Percentiles rank a stretch among this genome's conserved stretches.
Evolutionary conservation across 64 coral and sea anemone genomes (phyloP).

Genomic region (Actinia equina): DNA sequence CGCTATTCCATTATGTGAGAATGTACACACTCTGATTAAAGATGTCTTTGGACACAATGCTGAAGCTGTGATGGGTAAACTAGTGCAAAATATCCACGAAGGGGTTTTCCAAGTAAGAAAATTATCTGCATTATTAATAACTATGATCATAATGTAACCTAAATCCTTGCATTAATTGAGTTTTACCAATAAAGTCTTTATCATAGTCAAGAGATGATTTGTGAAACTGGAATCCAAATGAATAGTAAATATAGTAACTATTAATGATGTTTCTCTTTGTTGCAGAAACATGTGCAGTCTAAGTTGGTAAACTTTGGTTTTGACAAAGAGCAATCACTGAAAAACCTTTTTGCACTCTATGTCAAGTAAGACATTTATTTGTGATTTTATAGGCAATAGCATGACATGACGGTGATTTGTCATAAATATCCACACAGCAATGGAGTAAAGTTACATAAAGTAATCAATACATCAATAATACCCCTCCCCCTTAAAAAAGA

Average conservation of each 20-base stretch:
- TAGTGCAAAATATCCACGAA: conserved; percentile 97
- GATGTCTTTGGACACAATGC: conserved; percentile 91
- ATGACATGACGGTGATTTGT: too few relatives aligned
- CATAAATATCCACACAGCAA: too few relatives aligned
- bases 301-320: conserved; percentile 52
- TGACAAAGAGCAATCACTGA: conserved; percentile 81
- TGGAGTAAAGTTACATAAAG: too few relatives aligned
- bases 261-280: neutral
- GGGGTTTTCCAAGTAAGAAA: conserved; percentile 76
- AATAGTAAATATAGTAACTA: too few relatives aligned
- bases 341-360: conserved; percentile 74
- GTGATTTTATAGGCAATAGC: too few relatives aligned
- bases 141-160: too few relatives aligned
- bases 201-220: too few relatives aligned
- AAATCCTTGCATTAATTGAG: too few relatives aligned
- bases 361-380: conserved; percentile 47
- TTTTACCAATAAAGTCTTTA: too few relatives aligned
- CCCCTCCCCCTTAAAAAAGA: too few relatives aligned
- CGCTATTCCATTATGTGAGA: conserved; percentile 77
- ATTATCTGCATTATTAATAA: neutral
- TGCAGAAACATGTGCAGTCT: conserved; percentile 64
- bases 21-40: conserved; percentile 79
- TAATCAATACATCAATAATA: too few relatives aligned
- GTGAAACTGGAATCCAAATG: too few relatives aligned
- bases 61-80: conserved; percentile 94